Base-by-base conservation (phyloP, 2,888 invertebrate species). In the Masnerella sp. region DNA sequence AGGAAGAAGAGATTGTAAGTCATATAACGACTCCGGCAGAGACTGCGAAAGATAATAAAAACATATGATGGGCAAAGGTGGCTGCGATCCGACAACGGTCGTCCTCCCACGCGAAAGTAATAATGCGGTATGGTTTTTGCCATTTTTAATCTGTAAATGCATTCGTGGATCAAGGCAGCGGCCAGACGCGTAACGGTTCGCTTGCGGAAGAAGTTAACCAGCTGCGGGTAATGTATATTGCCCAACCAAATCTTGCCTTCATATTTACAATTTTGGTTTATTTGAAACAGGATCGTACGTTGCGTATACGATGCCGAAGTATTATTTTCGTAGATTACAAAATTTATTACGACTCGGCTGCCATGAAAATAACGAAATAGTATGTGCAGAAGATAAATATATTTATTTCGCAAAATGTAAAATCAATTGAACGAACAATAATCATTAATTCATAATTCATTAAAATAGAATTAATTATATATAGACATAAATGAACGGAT, bases 141-240 rank as follows among this genome's bases (percentile, higher is more conserved):
- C 75, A 79, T 78, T 82, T 83, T 83, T 82, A 82, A 83, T 83
- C 81, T 82, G 80, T 81, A 81, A 82, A 82, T 83, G 82, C 79
- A 82, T 79, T 77, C 76, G 36, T 45, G 51, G 64, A 64, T 51
- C 62, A 47, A 54, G 65, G 45, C 38, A 32, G 54, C 45, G 38
- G 18, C 14, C 45, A 64, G 47, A 54, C 52, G 45, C 34, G 43
- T 56, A 38, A 54, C 25, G 56, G 30, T 67, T 56, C 30, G 56
- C 47, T 56, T 56, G 20, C 25, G 47, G 56, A 65, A 65, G 54
- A 56, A 67, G 47, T 67, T 45, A 65, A 25, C 38, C 59, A 69
- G 47, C 30, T 61, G 38, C 54, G 14, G 36, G 25, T 54, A 45
- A 45, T 54, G 30, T 12, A 30, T 45, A 32, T 36, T 47, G 40